Evolutionary conservation across 2,797 vertebrate species (phyloP), one percentile per base, ranked within the genome.

Genomic region (Enteromius viviparus): DNA sequence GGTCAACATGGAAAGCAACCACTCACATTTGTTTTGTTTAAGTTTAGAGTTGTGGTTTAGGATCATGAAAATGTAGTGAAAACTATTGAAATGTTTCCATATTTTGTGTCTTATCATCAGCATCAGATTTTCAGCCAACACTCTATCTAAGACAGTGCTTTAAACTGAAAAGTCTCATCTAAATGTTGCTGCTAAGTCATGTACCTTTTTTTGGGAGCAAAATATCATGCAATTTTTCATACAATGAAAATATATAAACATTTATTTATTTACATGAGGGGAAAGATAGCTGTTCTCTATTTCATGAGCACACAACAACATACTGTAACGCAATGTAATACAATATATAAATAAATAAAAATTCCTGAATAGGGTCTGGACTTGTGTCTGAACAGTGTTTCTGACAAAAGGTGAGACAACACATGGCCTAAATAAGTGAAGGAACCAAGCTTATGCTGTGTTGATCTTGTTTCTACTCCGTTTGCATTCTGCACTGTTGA

Each of bases 401-500:
- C 58, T 45, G 42, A 17, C n/a, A 71, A 60, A 11, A 71, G 51
- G 37, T 29, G 29, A 72, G 69, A 81, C 23, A 81, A 64, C 42
- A 64, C 76, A 77, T 51, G 42, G 19, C 64, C 51, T 81, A 82
- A 82, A 68, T 82, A 76, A 66, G 11, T 65, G 14, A 74, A 47
- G 26, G 62, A 62, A 78, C 65, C 29, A 1, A 62, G n/a, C 65
- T 78, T 70, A 8, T 53, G 53, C 70, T 71, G 65, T 23, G 53
- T 15, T 62, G 53, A 42, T 49, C 51, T 71, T 69, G 75, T 78
- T 78, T 70, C 64, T 64, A 49, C 17, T 71, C 62, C 81, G 72
- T 78, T 81, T 64, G 65, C 65, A 76, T 85, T 69, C 74, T 81
- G 79, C 74, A 51, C 84, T 62, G 42, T 66, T 80, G 66, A 82